Evolutionary conservation across 2,797 vertebrate species (phyloP).

Genomic region (Staurois parvus): DNA sequence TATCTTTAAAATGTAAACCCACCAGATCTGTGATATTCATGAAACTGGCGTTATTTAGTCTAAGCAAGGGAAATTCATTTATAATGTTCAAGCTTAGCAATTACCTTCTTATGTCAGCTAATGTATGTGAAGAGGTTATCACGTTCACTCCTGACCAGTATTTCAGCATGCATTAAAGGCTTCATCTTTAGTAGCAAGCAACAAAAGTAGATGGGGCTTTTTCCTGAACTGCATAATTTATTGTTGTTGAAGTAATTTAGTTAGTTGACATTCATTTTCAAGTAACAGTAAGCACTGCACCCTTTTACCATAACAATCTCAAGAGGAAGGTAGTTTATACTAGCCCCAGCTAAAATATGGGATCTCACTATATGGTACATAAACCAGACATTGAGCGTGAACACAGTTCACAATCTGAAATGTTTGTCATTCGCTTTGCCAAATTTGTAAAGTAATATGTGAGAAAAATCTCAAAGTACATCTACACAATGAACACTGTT

Average conservation of each 20-base stretch:
- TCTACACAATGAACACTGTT: constrained; percentile 30
- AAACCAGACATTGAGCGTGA: background rate
- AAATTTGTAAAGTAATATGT: constrained; percentile 13
- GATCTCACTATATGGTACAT: background rate
- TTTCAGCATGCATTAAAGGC: background rate
- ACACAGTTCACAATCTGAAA: background rate
- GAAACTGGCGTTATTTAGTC: constrained; percentile 20
- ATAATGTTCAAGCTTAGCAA: background rate
- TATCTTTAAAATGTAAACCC: constrained; percentile 7
- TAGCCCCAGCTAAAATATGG: constrained; percentile 53
- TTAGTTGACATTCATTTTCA: constrained; percentile 70
- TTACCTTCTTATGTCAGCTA: background rate
- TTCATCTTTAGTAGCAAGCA: background rate
- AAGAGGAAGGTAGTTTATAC: constrained; percentile 67
- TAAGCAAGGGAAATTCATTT: constrained; percentile 18
- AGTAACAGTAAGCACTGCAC: constrained; percentile 71
- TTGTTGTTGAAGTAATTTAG: constrained; percentile 68
- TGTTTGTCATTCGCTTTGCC: background rate
- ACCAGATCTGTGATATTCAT: constrained; percentile 9
- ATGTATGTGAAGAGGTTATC: background rate
- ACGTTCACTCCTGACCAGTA: background rate
- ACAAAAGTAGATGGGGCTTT: constrained; percentile 64
- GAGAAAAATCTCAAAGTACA: constrained; percentile 2
- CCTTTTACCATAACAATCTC: constrained; percentile 72
- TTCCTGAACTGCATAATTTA: constrained; percentile 71